phyloP scores from a whole-genome alignment of 92 coral and sea anemone species.

The Chrysogorgia sp. region DNA sequence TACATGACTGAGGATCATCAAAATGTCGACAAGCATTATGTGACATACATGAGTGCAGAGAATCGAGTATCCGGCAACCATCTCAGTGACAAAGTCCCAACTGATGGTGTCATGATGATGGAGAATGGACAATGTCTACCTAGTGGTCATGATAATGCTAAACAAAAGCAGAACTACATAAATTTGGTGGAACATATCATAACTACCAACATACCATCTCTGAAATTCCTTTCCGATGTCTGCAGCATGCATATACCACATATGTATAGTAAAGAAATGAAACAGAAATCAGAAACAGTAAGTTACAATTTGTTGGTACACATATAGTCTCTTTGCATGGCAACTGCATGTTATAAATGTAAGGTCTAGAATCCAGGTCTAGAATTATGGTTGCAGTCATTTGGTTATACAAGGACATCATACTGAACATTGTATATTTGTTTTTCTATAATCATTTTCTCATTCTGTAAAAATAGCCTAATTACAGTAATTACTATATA shows the following conservation, averaged over 20 bases:
- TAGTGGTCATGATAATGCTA: constrained; percentile 41
- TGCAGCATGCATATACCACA: constrained; percentile 53
- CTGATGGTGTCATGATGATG: constrained; percentile 46
- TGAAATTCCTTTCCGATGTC: constrained; percentile 43
- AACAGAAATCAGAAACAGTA: constrained; percentile 36
- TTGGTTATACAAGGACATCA: too few species aligned
- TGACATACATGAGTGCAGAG: constrained; percentile 61
- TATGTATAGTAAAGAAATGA: constrained; percentile 54
- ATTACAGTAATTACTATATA: too few species aligned
- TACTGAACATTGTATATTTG: too few species aligned
- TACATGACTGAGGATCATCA: constrained; percentile 66
- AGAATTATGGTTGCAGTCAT: too few species aligned
- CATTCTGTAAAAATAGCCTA: too few species aligned
- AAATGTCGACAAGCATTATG: constrained; percentile 64
- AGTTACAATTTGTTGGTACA: too few species aligned
- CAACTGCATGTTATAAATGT: too few species aligned
- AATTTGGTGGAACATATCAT: constrained; percentile 49
- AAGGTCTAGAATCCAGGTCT: too few species aligned
- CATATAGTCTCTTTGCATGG: too few species aligned
- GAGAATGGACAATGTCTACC: constrained; percentile 63
- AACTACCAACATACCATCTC: constrained; percentile 50
- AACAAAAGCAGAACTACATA: constrained; percentile 53
- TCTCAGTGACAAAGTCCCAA: constrained; percentile 38
- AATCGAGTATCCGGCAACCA: constrained; percentile 62
- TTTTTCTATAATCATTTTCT: too few species aligned